Evolutionary conservation across 2,888 invertebrate species (phyloP).

Genomic region (Coenonympha arcania): DNA sequence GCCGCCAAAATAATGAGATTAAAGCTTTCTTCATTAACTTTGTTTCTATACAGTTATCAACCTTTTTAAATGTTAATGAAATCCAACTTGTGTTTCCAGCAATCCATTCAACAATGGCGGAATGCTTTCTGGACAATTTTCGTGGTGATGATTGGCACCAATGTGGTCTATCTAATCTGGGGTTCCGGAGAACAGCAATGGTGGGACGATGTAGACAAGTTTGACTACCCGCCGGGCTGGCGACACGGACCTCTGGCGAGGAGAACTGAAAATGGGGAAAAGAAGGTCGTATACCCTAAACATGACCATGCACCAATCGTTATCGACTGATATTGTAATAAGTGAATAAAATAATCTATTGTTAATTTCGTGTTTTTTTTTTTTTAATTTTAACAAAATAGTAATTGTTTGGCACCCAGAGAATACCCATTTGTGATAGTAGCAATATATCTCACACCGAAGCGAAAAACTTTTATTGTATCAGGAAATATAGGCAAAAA

Average conservation of each 20-base stretch:
- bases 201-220: slow-evolving; percentile 80
- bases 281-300: slow-evolving; percentile 55
- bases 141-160: slow-evolving; percentile 77
- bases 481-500: too few relatives aligned
- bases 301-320: slow-evolving; percentile 58
- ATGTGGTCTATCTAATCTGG: slow-evolving; percentile 79
- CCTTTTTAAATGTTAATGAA: not conserved
- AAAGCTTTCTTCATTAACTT: too few relatives aligned
- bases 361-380: not conserved
- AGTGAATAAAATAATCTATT: not conserved
- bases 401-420: too few relatives aligned
- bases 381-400: too few relatives aligned
- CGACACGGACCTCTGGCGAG: slow-evolving; percentile 54
- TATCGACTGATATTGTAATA: slow-evolving; percentile 9
- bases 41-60: too few relatives aligned
- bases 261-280: slow-evolving; percentile 39
- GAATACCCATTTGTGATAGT: too few relatives aligned
- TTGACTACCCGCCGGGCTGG: slow-evolving; percentile 59
- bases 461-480: too few relatives aligned
- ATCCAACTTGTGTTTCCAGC: slow-evolving; percentile 52
- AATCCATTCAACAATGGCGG: slow-evolving; percentile 80
- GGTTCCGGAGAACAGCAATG: slow-evolving; percentile 84
- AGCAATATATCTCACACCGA: too few relatives aligned
- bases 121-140: slow-evolving; percentile 85
- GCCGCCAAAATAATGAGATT: too few relatives aligned